Evolutionary conservation across 2,113 vertebrate genomes (phyloP).

Genomic region (Salminus brasiliensis): DNA sequence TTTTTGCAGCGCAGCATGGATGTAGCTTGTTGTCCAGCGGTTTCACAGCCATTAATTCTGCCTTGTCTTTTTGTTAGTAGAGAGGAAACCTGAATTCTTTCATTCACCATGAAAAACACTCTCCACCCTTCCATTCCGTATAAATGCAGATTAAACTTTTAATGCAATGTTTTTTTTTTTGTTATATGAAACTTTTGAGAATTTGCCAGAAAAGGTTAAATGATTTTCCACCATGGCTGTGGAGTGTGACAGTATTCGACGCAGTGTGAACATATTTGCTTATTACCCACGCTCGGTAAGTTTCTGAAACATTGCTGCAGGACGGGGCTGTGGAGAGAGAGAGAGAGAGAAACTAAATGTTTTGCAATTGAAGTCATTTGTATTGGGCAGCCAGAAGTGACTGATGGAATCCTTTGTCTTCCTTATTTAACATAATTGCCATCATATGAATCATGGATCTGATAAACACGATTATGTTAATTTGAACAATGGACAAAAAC

Average conservation of each 20-base stretch:
- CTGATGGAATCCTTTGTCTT: conserved; percentile 42
- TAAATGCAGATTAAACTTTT: neutral
- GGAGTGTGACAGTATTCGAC: neutral
- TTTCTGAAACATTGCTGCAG: conserved; percentile 40
- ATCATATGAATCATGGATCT: conserved; percentile 49
- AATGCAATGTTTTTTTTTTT: neutral
- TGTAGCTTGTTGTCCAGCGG: neutral
- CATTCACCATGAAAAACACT: neutral
- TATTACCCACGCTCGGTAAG: conserved; percentile 37
- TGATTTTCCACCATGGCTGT: neutral
- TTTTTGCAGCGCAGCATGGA: conserved; percentile 11
- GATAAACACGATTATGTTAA: conserved; percentile 55
- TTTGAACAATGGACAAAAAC: conserved; percentile 44
- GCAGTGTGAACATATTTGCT: conserved; percentile 6
- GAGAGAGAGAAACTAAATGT: conserved; percentile 33
- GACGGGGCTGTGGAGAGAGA: neutral
- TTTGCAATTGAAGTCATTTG: conserved; percentile 50
- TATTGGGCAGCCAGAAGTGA: conserved; percentile 48
- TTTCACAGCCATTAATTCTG: neutral
- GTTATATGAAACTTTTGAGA: neutral
- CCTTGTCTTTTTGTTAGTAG: neutral
- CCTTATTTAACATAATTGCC: conserved; percentile 51
- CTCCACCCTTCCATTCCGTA: neutral
- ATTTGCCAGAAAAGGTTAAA: neutral
- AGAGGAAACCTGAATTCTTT: neutral